Evolutionary conservation across 2,113 vertebrate species (phyloP), one percentile per base, ranked within the genome.

Genomic region (Peromyscus leucopus): DNA sequence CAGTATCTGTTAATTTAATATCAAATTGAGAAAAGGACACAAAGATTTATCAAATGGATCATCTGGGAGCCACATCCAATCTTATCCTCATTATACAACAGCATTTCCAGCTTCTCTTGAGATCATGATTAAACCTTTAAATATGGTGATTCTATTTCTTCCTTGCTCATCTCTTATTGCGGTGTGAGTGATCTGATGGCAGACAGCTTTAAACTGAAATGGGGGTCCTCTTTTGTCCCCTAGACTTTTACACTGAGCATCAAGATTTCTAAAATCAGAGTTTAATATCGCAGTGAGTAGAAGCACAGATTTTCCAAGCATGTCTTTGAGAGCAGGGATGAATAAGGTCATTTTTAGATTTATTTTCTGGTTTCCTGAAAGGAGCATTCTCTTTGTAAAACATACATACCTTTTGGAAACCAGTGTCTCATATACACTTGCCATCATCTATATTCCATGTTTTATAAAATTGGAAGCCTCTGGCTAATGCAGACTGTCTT

Each of bases 391-490:
- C 2, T 55, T 36, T 76, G 84, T 7, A 63, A 42, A 78, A 36
- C 1, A 83, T 17, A 55, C 1, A 63, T 5, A 22, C 74, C 0
- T 93, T 55, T 51, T 93, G 19, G 26, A 87, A 75, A 75, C 5
- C 28, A 6, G 1, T 42, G 7, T 8, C 31, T 8, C 10, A 12
- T 46, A 13, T 22, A 48, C 13, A 2, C 2, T 57, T 26, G 22
- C 16, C 51, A 22, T 82, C 51, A 71, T 36, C 13, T 33, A 42
- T 57, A 75, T 26, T 89, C 36, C n/a, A 11, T 93, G 33, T 80
- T 65, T 10, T 87, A 7, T 55, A 22, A 86, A 63, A 22, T 11
- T 0, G 69, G 57, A 17, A 85, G n/a, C 6, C 26, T 74, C 76
- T 61, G 48, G 28, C 12, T 51, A 5, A 8, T 26, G 5, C 11